These are phyloP conservation scores for Lycaon pictus DNA, from an alignment of 2,113 vertebrate genomes.

Conservation along the genomic window DNA sequence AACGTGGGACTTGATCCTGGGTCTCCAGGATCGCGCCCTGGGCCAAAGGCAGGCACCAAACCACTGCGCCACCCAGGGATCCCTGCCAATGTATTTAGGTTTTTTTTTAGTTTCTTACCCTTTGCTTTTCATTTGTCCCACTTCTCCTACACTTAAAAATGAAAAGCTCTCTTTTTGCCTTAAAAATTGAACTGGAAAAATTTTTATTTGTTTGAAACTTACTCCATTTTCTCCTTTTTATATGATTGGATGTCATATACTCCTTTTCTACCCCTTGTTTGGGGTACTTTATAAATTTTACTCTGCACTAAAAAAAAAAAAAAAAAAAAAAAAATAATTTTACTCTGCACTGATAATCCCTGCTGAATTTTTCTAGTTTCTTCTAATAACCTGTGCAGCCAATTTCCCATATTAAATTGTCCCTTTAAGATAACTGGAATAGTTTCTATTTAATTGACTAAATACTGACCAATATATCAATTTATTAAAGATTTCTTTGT, in stretches of 20 bases:
- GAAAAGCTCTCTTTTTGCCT: neutral
- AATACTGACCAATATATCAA: neutral
- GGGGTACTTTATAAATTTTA: neutral
- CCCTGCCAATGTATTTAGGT: neutral
- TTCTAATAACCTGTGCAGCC: neutral
- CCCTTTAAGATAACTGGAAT: neutral
- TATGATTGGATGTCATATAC: neutral
- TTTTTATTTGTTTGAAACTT: slow-evolving; percentile 3
- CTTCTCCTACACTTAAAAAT: neutral
- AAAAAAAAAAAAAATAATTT: too few species aligned
- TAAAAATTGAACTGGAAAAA: neutral
- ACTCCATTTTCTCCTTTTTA: neutral
- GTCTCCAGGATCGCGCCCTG: too few species aligned
- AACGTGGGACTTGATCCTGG: too few species aligned
- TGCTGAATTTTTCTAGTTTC: neutral
- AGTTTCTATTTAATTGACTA: neutral
- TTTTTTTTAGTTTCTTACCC: neutral
- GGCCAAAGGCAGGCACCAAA: too few species aligned
- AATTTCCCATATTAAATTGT: neutral
- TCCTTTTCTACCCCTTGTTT: neutral
- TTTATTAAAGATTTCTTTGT: neutral
- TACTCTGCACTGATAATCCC: neutral
- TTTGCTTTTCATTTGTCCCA: neutral
- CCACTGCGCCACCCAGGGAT: too few species aligned
- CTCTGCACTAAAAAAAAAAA: too few species aligned